These are phyloP conservation scores for Dendrocincla fuliginosa DNA, from an alignment of 2,797 vertebrate genomes.

Conservation along the genomic window DNA sequence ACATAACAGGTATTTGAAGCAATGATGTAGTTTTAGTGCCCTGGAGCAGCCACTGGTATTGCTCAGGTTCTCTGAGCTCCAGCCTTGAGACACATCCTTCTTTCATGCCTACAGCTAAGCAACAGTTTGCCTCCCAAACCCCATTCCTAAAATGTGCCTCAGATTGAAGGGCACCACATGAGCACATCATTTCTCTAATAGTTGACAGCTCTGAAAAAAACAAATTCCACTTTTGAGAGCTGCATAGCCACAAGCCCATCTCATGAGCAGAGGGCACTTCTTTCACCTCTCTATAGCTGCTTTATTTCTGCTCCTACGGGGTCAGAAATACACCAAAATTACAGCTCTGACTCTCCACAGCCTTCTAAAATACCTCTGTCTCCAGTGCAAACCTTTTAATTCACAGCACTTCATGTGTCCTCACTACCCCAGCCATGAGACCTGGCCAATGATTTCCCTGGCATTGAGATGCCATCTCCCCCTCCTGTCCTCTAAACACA, in stretches of 20 bases:
- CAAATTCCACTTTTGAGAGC: not conserved
- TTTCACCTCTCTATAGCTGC: not conserved
- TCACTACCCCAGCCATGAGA: not conserved
- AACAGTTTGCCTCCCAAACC: not conserved
- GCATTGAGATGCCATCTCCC: not conserved
- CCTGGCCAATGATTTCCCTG: not conserved
- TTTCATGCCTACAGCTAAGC: not conserved
- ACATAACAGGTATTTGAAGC: not conserved
- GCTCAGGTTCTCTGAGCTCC: not conserved
- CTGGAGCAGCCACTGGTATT: not conserved
- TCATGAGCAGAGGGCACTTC: not conserved
- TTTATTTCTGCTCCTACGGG: not conserved
- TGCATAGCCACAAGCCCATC: not conserved
- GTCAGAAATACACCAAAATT: conserved; percentile 10
- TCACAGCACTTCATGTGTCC: not conserved
- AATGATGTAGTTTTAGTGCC: not conserved
- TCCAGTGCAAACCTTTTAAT: not conserved
- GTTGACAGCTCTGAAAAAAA: not conserved
- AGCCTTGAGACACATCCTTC: not conserved
- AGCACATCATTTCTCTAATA: not conserved
- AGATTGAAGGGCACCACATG: not conserved
- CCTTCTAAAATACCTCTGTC: not conserved
- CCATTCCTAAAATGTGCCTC: not conserved
- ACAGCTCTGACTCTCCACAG: not conserved
- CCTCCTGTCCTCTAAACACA: not conserved